Base-by-base conservation (phyloP, 2,797 vertebrate species). In the Helicolenus hilgendorfi region DNA sequence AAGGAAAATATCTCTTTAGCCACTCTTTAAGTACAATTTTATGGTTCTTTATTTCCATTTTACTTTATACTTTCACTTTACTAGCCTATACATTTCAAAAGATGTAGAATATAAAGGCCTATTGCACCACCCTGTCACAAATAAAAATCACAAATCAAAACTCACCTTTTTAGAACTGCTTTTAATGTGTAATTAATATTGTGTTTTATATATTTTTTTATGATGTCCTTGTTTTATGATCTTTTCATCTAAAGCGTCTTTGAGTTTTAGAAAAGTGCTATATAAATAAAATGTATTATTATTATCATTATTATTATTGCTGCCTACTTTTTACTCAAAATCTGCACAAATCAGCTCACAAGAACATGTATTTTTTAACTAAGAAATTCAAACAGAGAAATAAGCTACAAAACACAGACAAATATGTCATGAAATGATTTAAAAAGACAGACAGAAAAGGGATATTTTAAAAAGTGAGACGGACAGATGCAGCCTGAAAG, bases 391-490 rank as follows among this genome's bases (percentile, higher is more conserved):
- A 45, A 49, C 11, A 22, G 14, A 45, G 24, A 33, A 5, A 24
- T 6, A 38, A 0, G 11, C 36, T 38, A n/a, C 9, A 10, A 59
- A 38, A 41, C 60, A 14, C 60, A 33, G n/a, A 63, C 7, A 53
- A 13, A 31, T 4, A 9, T 3, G 33, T 33, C 11, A 18, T 45
- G 0, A 35, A 24, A 8, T 5, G 0, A 0, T 27, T 4, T 13
- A 3, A n/a, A 15, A 6, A 7, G 3, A 63, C 5, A 31, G 0
- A 74, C 0, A 26, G 18, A 72, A 33, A 7, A 9, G 5, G 18
- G 8, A n/a, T 18, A 18, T n/a, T 49, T 53, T 13, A 45, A 27
- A 49, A 35, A 27, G 27, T 62, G n/a, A 2, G 26, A 53, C 20
- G 27, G 56, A 36, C 11, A 49, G 49, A 35, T 70, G 49, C 9